A percentile compares a stretch with the other conserved stretches of the same genome.
phyloP scores from a whole-genome alignment of 92 coral and sea anemone species.

The Isaurus tuberculatus region DNA sequence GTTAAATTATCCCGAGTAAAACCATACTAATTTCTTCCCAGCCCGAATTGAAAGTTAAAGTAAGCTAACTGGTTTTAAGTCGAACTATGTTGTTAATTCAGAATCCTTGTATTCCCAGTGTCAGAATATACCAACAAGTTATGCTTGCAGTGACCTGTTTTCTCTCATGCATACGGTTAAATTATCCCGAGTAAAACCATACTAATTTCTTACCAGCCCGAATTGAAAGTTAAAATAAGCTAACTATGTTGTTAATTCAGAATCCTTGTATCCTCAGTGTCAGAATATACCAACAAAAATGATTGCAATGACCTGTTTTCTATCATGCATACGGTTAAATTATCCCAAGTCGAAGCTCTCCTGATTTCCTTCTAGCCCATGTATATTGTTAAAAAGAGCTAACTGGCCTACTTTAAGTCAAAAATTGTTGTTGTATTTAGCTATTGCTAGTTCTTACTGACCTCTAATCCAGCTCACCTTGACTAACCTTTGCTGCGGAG shows the following conservation, averaged over 20 bases:
- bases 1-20: not conserved
- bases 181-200: too few relatives aligned
- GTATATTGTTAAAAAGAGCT: not conserved
- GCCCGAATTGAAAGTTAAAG: not conserved
- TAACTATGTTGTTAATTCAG: too few relatives aligned
- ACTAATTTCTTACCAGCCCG: too few relatives aligned
- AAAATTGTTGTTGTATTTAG: not conserved
- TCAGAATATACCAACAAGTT: too few relatives aligned
- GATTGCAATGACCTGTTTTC: too few relatives aligned
- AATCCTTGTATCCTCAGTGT: too few relatives aligned
- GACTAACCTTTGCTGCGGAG: too few relatives aligned
- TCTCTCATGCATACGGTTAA: too few relatives aligned
- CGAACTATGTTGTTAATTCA: not conserved
- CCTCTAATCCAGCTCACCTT: not conserved
- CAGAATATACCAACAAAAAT: too few relatives aligned
- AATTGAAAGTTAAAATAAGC: too few relatives aligned
- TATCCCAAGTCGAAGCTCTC: not conserved
- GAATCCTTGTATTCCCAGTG: too few relatives aligned
- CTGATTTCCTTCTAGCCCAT: not conserved
- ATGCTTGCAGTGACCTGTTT: not conserved
- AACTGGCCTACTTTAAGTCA: not conserved
- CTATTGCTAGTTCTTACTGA: not conserved
- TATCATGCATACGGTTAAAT: conserved; percentile 17
- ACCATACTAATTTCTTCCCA: not conserved
- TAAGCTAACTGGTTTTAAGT: not conserved